A percentile compares a stretch with the other conserved stretches of the same genome.
These are phyloP conservation scores for Calyptomena viridis DNA, from an alignment of 2,113 vertebrate species.

Conservation along the genomic window DNA sequence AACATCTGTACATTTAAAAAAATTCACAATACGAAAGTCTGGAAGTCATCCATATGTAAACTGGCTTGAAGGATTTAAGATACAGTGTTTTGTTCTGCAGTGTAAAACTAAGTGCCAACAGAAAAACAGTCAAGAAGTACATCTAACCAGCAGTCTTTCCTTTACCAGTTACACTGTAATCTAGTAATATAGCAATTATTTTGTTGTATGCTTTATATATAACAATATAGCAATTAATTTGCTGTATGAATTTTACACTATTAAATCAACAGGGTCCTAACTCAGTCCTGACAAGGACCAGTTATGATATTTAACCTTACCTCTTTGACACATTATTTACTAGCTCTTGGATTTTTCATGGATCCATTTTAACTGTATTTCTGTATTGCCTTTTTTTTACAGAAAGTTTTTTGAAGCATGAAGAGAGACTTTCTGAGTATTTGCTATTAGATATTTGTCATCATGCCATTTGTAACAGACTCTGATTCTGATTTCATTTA, in stretches of 20 bases:
- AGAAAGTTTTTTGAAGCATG: constrained; percentile 33
- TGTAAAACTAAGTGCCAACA: background rate
- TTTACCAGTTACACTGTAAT: background rate
- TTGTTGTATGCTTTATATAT: background rate
- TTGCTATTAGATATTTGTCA: constrained; percentile 46
- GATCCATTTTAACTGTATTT: background rate
- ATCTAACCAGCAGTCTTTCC: background rate
- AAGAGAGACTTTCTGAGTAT: constrained; percentile 61
- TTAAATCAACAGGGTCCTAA: background rate
- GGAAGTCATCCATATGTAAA: background rate
- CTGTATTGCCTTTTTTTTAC: background rate
- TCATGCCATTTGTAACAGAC: constrained; percentile 65
- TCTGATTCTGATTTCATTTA: constrained; percentile 68
- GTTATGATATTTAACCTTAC: background rate
- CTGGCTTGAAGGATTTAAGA: background rate
- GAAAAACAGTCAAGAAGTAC: background rate
- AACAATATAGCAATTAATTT: background rate
- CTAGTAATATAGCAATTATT: background rate
- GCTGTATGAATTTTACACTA: background rate
- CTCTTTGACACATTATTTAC: background rate
- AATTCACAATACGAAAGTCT: background rate
- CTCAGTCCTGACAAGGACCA: background rate
- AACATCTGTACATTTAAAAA: background rate
- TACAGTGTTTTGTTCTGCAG: background rate
- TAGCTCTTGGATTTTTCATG: background rate